Percentiles rank a stretch among this genome's conserved stretches.
Evolutionary conservation across 2,113 vertebrate genomes (phyloP).

Genomic region (Cacatua alba): DNA sequence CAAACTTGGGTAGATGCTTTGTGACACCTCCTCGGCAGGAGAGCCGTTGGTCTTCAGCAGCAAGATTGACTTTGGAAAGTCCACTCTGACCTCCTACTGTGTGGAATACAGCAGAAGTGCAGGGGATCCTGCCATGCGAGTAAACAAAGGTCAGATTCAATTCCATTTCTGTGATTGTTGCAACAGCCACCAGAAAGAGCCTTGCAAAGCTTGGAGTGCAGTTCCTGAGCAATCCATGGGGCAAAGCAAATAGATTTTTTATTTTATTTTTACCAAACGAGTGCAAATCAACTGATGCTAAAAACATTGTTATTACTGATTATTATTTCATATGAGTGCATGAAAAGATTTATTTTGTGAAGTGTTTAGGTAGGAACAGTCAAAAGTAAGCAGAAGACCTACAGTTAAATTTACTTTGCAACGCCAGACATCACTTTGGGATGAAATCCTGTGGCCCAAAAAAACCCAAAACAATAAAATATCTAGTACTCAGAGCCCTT

Average conservation of each 20-base stretch:
- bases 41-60: not conserved
- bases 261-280: not conserved
- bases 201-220: not conserved
- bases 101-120: not conserved
- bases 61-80: constrained; percentile 25
- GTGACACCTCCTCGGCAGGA: constrained; percentile 39
- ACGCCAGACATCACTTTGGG: not conserved
- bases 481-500: not conserved
- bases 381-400: not conserved
- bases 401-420: not conserved
- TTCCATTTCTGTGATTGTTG: not conserved
- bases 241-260: not conserved
- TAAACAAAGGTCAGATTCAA: constrained; percentile 14
- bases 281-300: not conserved
- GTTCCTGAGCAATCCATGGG: rapidly evolving
- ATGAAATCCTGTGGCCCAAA: not conserved
- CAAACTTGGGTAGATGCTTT: not conserved
- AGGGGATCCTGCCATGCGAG: not conserved
- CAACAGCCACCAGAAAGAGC: not conserved
- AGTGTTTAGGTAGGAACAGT: not conserved
- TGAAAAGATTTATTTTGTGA: not conserved
- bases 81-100: not conserved
- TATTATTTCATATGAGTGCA: not conserved
- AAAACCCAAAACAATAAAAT: not conserved
- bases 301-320: not conserved